phyloP scores from a whole-genome alignment of 2,888 invertebrate genomes.

The Aleiodes leptofemur region DNA sequence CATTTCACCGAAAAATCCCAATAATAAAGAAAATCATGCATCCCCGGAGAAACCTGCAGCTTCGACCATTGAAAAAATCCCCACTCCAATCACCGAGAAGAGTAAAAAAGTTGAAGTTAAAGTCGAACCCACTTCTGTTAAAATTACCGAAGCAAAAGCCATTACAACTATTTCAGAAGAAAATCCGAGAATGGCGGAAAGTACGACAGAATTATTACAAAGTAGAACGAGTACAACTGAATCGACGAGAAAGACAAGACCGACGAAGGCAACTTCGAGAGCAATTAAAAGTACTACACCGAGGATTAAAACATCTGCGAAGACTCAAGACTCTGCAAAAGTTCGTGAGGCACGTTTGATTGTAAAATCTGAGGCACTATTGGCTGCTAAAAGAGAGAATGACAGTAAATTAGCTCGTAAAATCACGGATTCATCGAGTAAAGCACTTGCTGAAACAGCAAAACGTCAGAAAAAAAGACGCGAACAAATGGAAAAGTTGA shows the following conservation, averaged over 20 bases:
- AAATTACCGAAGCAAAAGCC: neutral
- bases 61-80: neutral
- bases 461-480: constrained; percentile 52
- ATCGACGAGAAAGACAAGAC: neutral
- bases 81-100: neutral
- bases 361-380: constrained; percentile 52
- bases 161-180: constrained; percentile 1
- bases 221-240: neutral
- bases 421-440: constrained; percentile 43
- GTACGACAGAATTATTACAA: neutral
- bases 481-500: constrained; percentile 57
- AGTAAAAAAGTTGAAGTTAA: too few species aligned
- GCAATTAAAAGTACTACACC: constrained; percentile 17
- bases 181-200: neutral
- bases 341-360: constrained; percentile 43
- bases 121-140: neutral
- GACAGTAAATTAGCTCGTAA: constrained; percentile 52
- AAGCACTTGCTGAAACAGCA: constrained; percentile 42
- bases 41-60: neutral
- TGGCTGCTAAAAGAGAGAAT: constrained; percentile 51
- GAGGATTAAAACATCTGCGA: constrained; percentile 13
- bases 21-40: neutral
- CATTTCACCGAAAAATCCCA: neutral
- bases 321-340: constrained; percentile 41
- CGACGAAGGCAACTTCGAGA: constrained; percentile 12